Evolutionary conservation across 2,797 vertebrate genomes (phyloP), one percentile per base, ranked within the genome.

Genomic region (Microctenopoma lineatum): DNA sequence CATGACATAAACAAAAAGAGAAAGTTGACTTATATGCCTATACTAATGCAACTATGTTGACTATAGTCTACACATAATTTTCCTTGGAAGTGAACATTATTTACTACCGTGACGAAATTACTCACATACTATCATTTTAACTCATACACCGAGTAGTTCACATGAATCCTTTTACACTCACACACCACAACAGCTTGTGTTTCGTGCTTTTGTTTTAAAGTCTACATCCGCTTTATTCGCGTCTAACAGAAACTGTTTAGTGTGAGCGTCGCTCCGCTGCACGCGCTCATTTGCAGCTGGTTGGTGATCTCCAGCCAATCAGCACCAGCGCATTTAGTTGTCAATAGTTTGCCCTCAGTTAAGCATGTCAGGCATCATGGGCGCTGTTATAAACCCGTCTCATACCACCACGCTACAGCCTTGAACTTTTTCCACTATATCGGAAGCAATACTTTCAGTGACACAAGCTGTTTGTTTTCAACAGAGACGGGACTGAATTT

Each of bases 291-390:
- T 39, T 14, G 47, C 45, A 26, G 0, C 48, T 27, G 14, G 5
- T 47, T 57, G 36, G 14, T 41, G 10, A 53, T 39, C 46, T 4
- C 55, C 27, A 77, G 18, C 61, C 77, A 75, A 77, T 75, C 61
- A 79, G 46, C 39, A 7, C 2, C 8, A 39, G 13, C 32, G 18
- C 2, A 5, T 34, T 16, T 27, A 27, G 39, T n/a, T 26, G 5
- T 41, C 14, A 14, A 4, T 26, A 25, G 0, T 0, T 0, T n/a
- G 1, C 46, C 46, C 51, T 12, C 42, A 42, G 45, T 66, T 34
- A 0, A 0, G 32, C 0, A 54, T 70, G 7, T 7, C 13, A 75
- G 59, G 66, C 18, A 59, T 21, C 21, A 5, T 8, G 1, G 0
- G 1, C 4, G 3, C 2, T 12, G 9, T 16, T 8, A 10, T n/a